Evolutionary conservation across 1,140 invertebrate genomes (phyloP).

Genomic region (Cryptotermes secundus): DNA sequence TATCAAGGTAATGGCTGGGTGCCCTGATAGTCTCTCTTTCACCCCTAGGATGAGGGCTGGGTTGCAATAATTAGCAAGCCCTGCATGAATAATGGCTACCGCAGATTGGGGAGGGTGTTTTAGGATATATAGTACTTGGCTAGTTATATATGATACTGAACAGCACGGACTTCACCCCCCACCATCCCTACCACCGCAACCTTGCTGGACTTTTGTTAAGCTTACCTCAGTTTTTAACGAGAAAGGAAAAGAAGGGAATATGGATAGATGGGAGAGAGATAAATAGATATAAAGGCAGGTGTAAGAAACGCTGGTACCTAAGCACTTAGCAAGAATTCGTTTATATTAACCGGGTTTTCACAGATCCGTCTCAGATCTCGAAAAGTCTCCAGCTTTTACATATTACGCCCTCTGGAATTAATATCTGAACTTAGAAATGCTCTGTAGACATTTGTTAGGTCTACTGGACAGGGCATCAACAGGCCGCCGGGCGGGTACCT

Average conservation of each 20-base stretch:
- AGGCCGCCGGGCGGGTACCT: too few relatives aligned
- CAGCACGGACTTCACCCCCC: not conserved
- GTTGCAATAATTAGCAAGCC: slow-evolving; percentile 12
- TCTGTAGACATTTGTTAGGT: too few relatives aligned
- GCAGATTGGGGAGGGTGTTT: not conserved
- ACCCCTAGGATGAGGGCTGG: not conserved
- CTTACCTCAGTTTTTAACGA: not conserved
- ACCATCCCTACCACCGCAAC: not conserved
- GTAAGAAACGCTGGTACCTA: too few relatives aligned
- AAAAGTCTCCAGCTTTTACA: too few relatives aligned
- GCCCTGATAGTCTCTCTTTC: not conserved
- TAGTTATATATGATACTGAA: not conserved
- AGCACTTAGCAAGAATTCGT: too few relatives aligned
- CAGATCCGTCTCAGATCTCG: too few relatives aligned
- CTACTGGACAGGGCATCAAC: too few relatives aligned
- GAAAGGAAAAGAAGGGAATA: not conserved
- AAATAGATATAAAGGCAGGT: not conserved
- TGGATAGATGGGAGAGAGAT: not conserved
- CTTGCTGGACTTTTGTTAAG: not conserved
- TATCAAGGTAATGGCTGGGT: slow-evolving; percentile 4
- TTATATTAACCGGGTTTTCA: too few relatives aligned
- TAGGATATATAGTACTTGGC: not conserved
- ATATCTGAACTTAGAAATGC: too few relatives aligned
- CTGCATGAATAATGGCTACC: not conserved
- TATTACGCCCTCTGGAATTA: too few relatives aligned